Conservation (phyloP, 2,797 vertebrate species). For the Apogon hyalosoma region DNA sequence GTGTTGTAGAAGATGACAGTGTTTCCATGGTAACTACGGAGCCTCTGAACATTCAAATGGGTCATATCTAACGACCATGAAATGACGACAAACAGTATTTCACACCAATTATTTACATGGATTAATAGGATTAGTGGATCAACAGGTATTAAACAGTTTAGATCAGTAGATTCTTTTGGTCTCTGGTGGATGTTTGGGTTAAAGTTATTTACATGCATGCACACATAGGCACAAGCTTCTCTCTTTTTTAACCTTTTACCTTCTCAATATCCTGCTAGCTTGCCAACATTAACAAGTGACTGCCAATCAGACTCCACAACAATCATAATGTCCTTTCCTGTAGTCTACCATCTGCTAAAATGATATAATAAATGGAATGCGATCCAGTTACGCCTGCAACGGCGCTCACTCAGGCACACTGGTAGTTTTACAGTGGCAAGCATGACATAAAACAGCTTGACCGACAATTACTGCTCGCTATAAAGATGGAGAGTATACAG, state of each 20-base stretch:
- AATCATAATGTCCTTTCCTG: conserved; percentile 48
- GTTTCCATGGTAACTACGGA: too few relatives aligned
- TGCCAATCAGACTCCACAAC: conserved; percentile 41
- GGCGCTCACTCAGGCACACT: conserved; percentile 39
- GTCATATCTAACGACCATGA: too few relatives aligned
- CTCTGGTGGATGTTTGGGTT: too few relatives aligned
- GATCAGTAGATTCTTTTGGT: too few relatives aligned
- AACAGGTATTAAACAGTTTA: too few relatives aligned
- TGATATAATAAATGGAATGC: conserved; percentile 48
- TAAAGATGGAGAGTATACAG: conserved; percentile 44
- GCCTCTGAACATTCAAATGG: too few relatives aligned
- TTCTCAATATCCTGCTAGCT: neutral
- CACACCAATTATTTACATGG: too few relatives aligned
- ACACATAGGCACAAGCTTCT: neutral
- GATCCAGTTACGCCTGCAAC: conserved; percentile 52
- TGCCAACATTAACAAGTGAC: conserved; percentile 46
- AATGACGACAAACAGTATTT: too few relatives aligned
- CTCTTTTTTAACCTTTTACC: conserved; percentile 20
- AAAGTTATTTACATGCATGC: conserved; percentile 1
- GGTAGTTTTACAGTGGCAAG: conserved; percentile 54
- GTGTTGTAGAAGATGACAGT: too few relatives aligned
- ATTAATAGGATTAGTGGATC: too few relatives aligned
- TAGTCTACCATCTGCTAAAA: conserved; percentile 59
- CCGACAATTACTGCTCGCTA: conserved; percentile 55
- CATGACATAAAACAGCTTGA: conserved; percentile 63